These are phyloP conservation scores for Pasiphila rectangulata DNA, from an alignment of 2,888 invertebrate species.

Conservation along the genomic window DNA sequence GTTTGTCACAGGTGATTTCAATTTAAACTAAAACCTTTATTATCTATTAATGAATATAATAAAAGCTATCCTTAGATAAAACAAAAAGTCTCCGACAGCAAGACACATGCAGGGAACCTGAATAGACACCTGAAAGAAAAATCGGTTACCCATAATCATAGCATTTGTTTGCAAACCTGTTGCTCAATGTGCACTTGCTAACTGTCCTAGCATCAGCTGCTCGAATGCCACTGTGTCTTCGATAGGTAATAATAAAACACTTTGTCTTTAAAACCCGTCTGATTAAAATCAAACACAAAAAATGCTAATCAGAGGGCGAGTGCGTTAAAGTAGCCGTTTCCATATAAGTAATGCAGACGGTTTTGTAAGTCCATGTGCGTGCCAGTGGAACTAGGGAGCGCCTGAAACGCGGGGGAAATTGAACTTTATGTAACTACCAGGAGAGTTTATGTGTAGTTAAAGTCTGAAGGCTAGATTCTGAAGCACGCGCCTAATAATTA, in stretches of 20 bases:
- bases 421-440: conserved; percentile 5
- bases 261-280: conserved; percentile 41
- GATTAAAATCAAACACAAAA: conserved; percentile 66
- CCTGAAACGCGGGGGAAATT: conserved; percentile 12
- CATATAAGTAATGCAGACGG: conserved; percentile 55
- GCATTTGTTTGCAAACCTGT: conserved; percentile 27
- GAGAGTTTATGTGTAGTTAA: conserved; percentile 10
- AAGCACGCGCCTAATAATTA: conserved; percentile 75
- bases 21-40: background rate
- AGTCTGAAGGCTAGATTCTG: conserved; percentile 33
- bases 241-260: conserved; percentile 40
- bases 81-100: background rate
- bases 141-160: conserved; percentile 17
- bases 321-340: conserved; percentile 61
- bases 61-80: too few species aligned
- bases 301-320: conserved; percentile 60
- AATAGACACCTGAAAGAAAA: conserved; percentile 9
- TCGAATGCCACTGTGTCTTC: conserved; percentile 32
- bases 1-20: background rate
- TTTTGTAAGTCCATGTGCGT: conserved; percentile 41
- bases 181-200: conserved; percentile 27
- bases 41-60: too few species aligned
- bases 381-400: conserved; percentile 28
- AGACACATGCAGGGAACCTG: conserved; percentile 1
- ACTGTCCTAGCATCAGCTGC: conserved; percentile 32